These are phyloP conservation scores for Mythimna ferrago DNA, from an alignment of 2,888 invertebrate species.

Conservation along the genomic window DNA sequence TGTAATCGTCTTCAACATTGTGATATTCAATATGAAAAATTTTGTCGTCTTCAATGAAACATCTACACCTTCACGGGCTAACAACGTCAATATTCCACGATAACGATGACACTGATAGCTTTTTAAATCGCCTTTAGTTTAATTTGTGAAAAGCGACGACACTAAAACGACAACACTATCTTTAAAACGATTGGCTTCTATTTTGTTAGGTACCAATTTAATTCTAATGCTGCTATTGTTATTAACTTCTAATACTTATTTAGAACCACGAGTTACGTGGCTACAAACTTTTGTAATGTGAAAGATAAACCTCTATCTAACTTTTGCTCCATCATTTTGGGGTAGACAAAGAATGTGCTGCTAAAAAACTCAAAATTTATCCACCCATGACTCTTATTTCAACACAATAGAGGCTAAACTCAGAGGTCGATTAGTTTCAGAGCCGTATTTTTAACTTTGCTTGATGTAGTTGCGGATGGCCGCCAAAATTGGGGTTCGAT, in stretches of 20 bases:
- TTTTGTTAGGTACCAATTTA: constrained; percentile 22
- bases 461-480: constrained; percentile 35
- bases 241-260: constrained; percentile 58
- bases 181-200: neutral
- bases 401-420: constrained; percentile 14
- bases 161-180: neutral
- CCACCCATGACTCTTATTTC: neutral
- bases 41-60: too few relatives aligned
- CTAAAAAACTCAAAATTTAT: neutral
- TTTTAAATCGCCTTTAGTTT: neutral
- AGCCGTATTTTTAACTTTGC: constrained; percentile 13
- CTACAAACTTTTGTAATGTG: constrained; percentile 52
- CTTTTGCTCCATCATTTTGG: constrained; percentile 58
- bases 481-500: constrained; percentile 53
- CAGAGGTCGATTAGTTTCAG: neutral
- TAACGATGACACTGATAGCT: neutral
- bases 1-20: neutral
- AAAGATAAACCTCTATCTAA: constrained; percentile 61
- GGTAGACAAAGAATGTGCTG: constrained; percentile 17
- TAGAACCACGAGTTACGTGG: constrained; percentile 40
- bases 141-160: neutral
- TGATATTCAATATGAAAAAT: neutral
- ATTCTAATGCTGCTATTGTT: constrained; percentile 36
- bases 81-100: neutral
- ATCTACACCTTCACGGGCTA: too few relatives aligned